Conservation (phyloP, 2,888 invertebrate species). For the Meteorus cinctellus region DNA sequence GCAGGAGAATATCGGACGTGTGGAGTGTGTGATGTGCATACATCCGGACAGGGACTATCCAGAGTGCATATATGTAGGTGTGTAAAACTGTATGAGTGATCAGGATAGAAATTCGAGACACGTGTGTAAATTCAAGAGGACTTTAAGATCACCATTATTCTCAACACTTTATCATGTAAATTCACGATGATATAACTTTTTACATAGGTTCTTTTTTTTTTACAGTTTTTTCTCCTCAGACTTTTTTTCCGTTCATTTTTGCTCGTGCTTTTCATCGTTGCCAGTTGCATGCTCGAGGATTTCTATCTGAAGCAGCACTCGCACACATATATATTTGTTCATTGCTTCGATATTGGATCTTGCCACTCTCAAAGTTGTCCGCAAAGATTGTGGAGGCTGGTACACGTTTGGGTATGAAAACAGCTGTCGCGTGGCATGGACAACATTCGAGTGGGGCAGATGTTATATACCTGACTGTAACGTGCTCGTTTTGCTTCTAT, state of each 20-base stretch:
- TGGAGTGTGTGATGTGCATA: neutral
- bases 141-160: neutral
- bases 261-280: no score
- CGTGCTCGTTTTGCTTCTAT: constrained; percentile 42
- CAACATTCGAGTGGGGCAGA: constrained; percentile 41
- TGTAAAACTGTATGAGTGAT: neutral
- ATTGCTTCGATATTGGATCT: constrained; percentile 3
- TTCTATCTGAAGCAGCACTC: no score
- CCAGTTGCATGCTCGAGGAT: no score
- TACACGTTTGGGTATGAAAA: constrained; percentile 16
- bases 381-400: constrained; percentile 5
- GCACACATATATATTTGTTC: constrained; percentile 6
- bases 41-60: constrained; percentile 13
- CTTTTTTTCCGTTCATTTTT: neutral
- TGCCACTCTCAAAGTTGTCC: constrained; percentile 1
- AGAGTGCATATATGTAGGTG: neutral
- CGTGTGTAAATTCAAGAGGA: neutral
- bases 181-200: neutral
- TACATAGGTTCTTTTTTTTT: neutral
- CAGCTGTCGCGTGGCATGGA: constrained; percentile 50
- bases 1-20: neutral
- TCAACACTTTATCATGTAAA: constrained; percentile 1
- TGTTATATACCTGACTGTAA: constrained; percentile 42
- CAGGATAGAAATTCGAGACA: constrained; percentile 24
- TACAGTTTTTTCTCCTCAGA: neutral